Conservation (phyloP, 2,888 invertebrate species). For the Neria commutata region DNA sequence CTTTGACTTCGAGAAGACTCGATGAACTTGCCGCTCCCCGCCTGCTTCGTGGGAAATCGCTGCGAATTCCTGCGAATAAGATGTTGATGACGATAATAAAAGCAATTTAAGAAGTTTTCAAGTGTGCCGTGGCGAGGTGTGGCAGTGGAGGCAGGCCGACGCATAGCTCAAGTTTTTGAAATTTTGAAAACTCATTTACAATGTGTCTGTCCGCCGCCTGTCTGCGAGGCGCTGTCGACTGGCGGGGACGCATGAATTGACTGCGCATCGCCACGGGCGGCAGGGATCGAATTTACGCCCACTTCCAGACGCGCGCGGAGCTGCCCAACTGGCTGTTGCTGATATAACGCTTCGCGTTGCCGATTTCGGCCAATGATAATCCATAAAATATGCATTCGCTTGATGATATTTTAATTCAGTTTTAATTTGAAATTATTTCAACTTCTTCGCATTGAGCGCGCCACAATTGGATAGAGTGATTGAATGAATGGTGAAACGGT, state of each 20-base stretch:
- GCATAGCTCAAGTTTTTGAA: neutral
- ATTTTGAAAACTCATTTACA: constrained; percentile 5
- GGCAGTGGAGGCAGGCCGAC: neutral
- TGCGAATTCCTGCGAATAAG: constrained; percentile 2
- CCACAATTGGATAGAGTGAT: neutral
- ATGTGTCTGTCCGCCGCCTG: neutral
- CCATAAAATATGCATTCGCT: constrained; percentile 34
- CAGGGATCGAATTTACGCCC: neutral
- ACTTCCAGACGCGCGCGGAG: neutral
- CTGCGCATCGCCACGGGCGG: neutral
- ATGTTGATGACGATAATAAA: constrained; percentile 32
- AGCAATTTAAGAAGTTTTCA: constrained; percentile 35
- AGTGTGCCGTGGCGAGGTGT: neutral
- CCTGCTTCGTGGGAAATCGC: neutral
- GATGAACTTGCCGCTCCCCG: neutral
- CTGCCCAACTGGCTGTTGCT: neutral
- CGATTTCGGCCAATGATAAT: constrained; percentile 37
- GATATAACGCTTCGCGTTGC: constrained; percentile 24
- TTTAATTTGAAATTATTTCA: constrained; percentile 35
- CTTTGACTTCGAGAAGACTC: too few relatives aligned
- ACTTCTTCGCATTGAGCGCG: neutral
- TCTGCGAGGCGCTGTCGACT: neutral
- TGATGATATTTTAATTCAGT: constrained; percentile 37
- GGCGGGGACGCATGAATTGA: neutral
- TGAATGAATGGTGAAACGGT: neutral